Percentiles rank a stretch among this genome's conserved stretches.
Evolutionary conservation across 30 jellyfish, hydroid and myxozoan genomes (phyloP).

Genomic region (Haliclystus octoradiatus): DNA sequence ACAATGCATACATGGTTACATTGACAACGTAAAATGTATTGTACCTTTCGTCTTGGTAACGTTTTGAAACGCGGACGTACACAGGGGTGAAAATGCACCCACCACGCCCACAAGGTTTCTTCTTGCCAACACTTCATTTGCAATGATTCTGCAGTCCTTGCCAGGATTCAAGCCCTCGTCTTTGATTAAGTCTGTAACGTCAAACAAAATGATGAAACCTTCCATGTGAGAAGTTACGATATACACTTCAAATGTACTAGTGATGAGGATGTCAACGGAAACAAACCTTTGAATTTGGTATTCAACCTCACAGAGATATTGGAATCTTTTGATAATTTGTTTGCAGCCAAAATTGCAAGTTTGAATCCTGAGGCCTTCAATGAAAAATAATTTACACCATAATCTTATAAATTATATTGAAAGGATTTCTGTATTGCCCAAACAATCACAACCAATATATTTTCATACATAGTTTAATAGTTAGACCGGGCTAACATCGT

Average conservation of each 20-base stretch:
- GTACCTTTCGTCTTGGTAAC: slow-evolving; percentile 32
- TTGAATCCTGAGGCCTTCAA: slow-evolving; percentile 41
- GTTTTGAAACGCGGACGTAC: slow-evolving; percentile 43
- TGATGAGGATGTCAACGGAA: too few relatives aligned
- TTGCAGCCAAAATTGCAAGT: slow-evolving; percentile 39
- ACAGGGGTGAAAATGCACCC: slow-evolving; percentile 68
- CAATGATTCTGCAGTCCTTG: slow-evolving; percentile 30
- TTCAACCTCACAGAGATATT: slow-evolving; percentile 30
- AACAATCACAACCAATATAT: too few relatives aligned
- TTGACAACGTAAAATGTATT: neutral
- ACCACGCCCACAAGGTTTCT: slow-evolving; percentile 42
- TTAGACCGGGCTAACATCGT: too few relatives aligned
- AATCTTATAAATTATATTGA: too few relatives aligned
- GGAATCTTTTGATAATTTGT: slow-evolving; percentile 9
- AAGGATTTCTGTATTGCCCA: too few relatives aligned
- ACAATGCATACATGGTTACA: neutral
- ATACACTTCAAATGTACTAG: too few relatives aligned
- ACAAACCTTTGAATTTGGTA: slow-evolving; percentile 28
- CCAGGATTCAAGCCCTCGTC: slow-evolving; percentile 4
- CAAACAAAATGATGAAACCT: too few relatives aligned
- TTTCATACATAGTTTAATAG: too few relatives aligned
- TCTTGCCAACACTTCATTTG: slow-evolving; percentile 1
- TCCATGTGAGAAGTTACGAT: too few relatives aligned
- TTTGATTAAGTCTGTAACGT: slow-evolving; percentile 22
- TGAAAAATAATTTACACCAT: neutral